A percentile compares a stretch with the other conserved stretches of the same genome.
phyloP scores from a whole-genome alignment of 2,888 invertebrate genomes.

The Pristionchus fissidentatus region DNA sequence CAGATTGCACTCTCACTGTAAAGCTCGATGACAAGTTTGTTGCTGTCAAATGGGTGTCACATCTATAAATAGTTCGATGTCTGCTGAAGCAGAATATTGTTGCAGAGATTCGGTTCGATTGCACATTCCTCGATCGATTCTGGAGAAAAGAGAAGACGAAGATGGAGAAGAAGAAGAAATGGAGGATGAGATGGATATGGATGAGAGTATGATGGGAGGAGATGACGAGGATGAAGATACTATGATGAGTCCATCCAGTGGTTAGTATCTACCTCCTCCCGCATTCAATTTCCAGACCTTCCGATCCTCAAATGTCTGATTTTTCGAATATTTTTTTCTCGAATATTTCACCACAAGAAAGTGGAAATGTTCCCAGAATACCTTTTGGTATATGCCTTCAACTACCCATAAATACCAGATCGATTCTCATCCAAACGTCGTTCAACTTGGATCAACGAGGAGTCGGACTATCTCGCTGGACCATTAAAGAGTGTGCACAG shows the following conservation, averaged over 20 bases:
- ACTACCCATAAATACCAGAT: neutral
- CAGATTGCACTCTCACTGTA: too few species aligned
- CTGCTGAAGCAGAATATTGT: neutral
- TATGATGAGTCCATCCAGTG: too few species aligned
- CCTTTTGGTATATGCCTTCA: too few species aligned
- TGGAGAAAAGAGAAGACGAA: conserved; percentile 51
- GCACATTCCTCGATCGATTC: conserved; percentile 54
- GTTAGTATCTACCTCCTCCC: too few species aligned
- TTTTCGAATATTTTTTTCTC: too few species aligned
- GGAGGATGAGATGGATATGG: conserved; percentile 38
- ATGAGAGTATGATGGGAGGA: conserved; percentile 49
- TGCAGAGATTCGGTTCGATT: conserved; percentile 45
- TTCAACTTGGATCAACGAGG: conserved; percentile 63
- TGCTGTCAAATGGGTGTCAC: too few species aligned
- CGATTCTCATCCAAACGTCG: conserved; percentile 47
- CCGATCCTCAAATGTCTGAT: neutral
- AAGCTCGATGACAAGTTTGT: too few species aligned
- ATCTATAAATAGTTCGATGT: neutral
- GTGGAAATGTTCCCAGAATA: too few species aligned
- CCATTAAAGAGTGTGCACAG: conserved; percentile 85
- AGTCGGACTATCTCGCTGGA: conserved; percentile 71
- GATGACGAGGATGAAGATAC: conserved; percentile 39
- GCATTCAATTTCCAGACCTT: too few species aligned
- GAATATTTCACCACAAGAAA: too few species aligned
- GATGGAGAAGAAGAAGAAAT: conserved; percentile 50